Evolutionary conservation across 2,888 invertebrate genomes (phyloP).

Genomic region (Thecophora atra): DNA sequence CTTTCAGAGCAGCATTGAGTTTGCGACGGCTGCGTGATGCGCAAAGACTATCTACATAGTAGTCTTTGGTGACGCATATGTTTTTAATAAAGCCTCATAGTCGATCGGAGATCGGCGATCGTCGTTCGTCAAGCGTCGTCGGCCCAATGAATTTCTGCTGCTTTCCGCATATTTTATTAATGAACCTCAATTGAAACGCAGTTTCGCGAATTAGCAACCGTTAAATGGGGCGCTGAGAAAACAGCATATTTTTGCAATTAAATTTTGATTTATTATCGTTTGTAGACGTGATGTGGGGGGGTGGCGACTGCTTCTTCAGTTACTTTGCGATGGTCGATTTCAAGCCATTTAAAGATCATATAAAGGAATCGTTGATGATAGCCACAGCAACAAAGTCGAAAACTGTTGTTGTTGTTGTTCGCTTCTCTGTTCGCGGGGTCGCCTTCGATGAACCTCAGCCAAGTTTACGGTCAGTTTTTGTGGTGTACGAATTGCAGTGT

Average conservation of each 20-base stretch:
- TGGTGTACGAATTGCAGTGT: background rate
- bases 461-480: background rate
- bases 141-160: no score
- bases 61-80: no score
- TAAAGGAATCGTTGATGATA: no score
- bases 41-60: no score
- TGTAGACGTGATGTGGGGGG: background rate
- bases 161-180: background rate
- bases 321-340: background rate
- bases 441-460: background rate
- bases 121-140: no score
- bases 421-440: background rate
- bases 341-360: no score
- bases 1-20: no score
- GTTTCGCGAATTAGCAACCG: background rate
- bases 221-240: background rate
- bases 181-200: background rate
- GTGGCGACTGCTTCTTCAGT: background rate
- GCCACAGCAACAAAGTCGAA: no score
- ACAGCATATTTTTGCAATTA: conserved; percentile 8
- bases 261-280: background rate
- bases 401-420: background rate
- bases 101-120: no score
- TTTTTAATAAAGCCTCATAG: no score
- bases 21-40: no score